phyloP scores from a whole-genome alignment of 2,113 vertebrate genomes.

The Phocoena sinus region DNA sequence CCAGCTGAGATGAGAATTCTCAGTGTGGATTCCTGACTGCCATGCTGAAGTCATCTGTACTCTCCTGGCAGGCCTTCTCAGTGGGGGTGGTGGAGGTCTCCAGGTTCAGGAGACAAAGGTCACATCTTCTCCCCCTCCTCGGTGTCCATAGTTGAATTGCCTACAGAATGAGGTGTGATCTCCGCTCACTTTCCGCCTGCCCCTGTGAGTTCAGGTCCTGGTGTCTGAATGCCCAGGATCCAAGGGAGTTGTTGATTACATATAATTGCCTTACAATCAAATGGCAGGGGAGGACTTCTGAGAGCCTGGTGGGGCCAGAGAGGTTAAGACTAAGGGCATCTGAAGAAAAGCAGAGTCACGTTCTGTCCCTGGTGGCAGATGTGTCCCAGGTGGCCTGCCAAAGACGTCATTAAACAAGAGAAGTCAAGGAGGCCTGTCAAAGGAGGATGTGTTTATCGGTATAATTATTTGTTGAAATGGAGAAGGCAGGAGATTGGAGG shows the following conservation, averaged over 20 bases:
- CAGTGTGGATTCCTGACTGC: not conserved
- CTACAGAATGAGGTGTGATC: not conserved
- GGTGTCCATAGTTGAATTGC: not conserved
- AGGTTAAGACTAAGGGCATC: slow-evolving; percentile 46
- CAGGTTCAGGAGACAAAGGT: not conserved
- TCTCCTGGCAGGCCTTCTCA: not conserved
- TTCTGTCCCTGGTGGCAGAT: not conserved
- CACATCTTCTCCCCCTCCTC: not conserved
- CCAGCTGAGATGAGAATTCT: not conserved
- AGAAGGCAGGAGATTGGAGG: not conserved
- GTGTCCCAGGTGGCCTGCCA: not conserved
- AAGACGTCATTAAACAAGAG: slow-evolving; percentile 24
- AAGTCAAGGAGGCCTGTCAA: slow-evolving; percentile 19
- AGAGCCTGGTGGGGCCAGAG: not conserved
- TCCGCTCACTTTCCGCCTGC: not conserved
- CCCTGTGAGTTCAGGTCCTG: not conserved
- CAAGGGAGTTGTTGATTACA: not conserved
- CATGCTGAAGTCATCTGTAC: not conserved
- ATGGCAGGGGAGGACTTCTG: not conserved
- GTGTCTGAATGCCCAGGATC: not conserved
- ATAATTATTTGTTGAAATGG: slow-evolving; percentile 1
- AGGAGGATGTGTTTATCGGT: not conserved
- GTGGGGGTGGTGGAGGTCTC: not conserved
- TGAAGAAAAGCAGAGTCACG: slow-evolving; percentile 27
- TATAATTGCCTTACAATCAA: slow-evolving; percentile 21